A percentile compares a stretch with the other conserved stretches of the same genome.
These are phyloP conservation scores for Drosophila parvula DNA, from an alignment of 1,140 invertebrate species.

Conservation along the genomic window DNA sequence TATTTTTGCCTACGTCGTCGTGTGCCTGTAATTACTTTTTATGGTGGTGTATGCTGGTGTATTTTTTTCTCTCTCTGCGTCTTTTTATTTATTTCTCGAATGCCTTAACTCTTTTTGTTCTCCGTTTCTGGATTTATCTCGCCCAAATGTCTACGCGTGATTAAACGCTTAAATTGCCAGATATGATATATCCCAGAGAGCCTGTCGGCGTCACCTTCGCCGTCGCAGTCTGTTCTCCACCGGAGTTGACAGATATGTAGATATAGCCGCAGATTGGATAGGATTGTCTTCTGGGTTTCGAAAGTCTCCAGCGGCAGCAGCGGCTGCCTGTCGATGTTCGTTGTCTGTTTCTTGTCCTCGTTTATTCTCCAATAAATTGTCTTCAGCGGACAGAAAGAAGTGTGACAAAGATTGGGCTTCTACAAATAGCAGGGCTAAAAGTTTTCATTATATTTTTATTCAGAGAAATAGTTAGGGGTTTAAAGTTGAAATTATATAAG, in stretches of 20 bases:
- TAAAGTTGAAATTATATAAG: not conserved
- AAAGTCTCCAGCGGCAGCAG: slow-evolving; percentile 26
- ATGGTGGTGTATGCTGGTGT: slow-evolving; percentile 29
- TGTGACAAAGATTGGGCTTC: slow-evolving; percentile 5
- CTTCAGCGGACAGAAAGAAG: slow-evolving; percentile 5
- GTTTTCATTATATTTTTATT: not conserved
- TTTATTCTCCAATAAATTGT: slow-evolving; percentile 36
- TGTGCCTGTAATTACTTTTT: slow-evolving; percentile 78
- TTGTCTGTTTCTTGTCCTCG: slow-evolving; percentile 29
- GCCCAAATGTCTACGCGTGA: slow-evolving; percentile 76
- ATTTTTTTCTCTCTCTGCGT: slow-evolving; percentile 19
- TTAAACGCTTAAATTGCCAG: slow-evolving; percentile 79
- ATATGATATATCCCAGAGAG: slow-evolving; percentile 65
- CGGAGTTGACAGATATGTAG: slow-evolving; percentile 27
- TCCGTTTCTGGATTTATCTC: slow-evolving; percentile 58
- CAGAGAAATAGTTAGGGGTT: not conserved
- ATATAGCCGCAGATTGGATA: slow-evolving; percentile 25
- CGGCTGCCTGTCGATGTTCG: slow-evolving; percentile 44
- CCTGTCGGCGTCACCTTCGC: slow-evolving; percentile 35
- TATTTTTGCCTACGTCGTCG: slow-evolving; percentile 57
- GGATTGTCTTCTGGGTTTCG: slow-evolving; percentile 43
- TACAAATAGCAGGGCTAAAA: not conserved
- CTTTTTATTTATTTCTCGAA: slow-evolving; percentile 24
- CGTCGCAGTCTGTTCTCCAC: slow-evolving; percentile 35
- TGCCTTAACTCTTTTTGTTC: slow-evolving; percentile 13